Evolutionary conservation across 2,113 vertebrate genomes (phyloP).

Genomic region (Lanius collurio): DNA sequence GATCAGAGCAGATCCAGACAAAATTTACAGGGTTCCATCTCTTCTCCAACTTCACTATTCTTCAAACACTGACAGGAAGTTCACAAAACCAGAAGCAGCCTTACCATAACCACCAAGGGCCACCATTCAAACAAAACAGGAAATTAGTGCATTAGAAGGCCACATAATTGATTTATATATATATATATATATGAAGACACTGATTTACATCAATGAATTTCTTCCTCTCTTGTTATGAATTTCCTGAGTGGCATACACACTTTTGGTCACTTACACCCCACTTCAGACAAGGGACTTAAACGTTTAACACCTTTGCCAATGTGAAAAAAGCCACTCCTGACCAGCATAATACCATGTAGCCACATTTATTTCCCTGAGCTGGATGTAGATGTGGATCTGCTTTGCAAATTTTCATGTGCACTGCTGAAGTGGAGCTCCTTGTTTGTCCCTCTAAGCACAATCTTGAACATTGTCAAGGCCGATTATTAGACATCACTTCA

Average conservation of each 20-base stretch:
- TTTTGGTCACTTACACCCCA: background rate
- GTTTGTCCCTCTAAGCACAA: conserved; percentile 30
- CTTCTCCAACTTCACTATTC: background rate
- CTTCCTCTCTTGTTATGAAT: background rate
- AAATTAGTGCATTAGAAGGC: conserved; percentile 43
- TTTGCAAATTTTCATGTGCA: background rate
- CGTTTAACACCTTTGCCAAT: background rate
- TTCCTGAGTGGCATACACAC: background rate
- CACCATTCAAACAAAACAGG: conserved; percentile 20
- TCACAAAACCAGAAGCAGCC: background rate
- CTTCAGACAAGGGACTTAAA: background rate
- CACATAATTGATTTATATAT: background rate
- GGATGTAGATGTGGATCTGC: background rate
- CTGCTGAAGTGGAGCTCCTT: background rate
- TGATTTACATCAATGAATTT: conserved; percentile 31
- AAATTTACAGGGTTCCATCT: background rate
- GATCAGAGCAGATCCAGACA: background rate
- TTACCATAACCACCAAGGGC: background rate
- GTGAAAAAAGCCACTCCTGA: background rate
- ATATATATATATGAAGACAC: background rate
- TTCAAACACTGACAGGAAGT: background rate
- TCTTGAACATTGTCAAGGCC: conserved; percentile 39
- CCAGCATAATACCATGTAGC: background rate
- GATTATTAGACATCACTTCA: conserved; percentile 53
- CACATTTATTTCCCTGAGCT: background rate